These are phyloP conservation scores for Halesus radiatus DNA, from an alignment of 1,140 invertebrate species.

Conservation along the genomic window DNA sequence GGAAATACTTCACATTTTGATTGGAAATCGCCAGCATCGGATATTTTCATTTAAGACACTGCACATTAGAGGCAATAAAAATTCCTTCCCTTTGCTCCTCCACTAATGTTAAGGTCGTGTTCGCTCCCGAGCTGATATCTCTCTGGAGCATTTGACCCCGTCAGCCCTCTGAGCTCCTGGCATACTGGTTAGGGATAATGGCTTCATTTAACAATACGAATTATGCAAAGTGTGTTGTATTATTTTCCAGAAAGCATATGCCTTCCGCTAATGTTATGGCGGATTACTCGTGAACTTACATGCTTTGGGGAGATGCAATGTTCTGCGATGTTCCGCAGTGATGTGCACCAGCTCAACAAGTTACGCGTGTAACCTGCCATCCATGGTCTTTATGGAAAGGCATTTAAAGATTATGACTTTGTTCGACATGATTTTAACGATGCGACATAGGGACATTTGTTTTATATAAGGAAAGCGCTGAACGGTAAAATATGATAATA, in stretches of 20 bases:
- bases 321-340: no score
- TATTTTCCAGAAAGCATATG: background rate
- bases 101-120: slow-evolving; percentile 13
- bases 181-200: slow-evolving; percentile 23
- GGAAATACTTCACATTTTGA: slow-evolving; percentile 20
- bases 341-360: no score
- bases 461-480: no score
- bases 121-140: background rate
- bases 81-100: slow-evolving; percentile 5
- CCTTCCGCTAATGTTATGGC: slow-evolving; percentile 8
- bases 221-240: slow-evolving; percentile 19
- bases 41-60: slow-evolving; percentile 12
- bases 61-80: slow-evolving; percentile 40
- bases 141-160: slow-evolving; percentile 8
- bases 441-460: no score
- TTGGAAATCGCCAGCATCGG: background rate
- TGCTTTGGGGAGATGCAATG: no score
- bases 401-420: no score
- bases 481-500: no score
- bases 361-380: no score
- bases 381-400: no score
- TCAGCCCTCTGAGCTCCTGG: background rate
- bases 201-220: slow-evolving; percentile 22
- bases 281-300: slow-evolving; percentile 7
- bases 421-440: no score